Evolutionary conservation across 2,888 invertebrate species (phyloP).

Genomic region (Abscondita cerata): DNA sequence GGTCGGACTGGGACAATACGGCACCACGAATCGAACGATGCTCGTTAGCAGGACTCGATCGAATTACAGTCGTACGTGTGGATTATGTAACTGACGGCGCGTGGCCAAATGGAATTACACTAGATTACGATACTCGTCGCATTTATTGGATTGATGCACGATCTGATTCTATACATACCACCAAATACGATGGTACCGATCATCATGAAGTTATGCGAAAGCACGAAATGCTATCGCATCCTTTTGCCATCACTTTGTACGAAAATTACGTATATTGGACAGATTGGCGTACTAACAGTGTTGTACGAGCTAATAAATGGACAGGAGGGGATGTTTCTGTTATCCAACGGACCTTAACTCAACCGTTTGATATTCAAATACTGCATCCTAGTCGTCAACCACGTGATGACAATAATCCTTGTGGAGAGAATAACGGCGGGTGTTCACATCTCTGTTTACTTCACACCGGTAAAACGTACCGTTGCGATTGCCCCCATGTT

Average conservation of each 20-base stretch:
- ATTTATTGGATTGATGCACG: conserved; percentile 89
- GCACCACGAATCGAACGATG: conserved; percentile 83
- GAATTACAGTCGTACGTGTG: conserved; percentile 64
- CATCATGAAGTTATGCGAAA: conserved; percentile 71
- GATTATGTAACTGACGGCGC: conserved; percentile 66
- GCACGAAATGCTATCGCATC: conserved; percentile 81
- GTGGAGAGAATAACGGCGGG: conserved; percentile 70
- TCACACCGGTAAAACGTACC: conserved; percentile 67
- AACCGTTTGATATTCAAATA: conserved; percentile 91
- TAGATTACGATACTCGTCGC: conserved; percentile 75
- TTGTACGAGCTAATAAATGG: conserved; percentile 89
- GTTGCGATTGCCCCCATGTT: conserved; percentile 87
- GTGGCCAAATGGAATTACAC: conserved; percentile 85
- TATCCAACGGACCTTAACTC: conserved; percentile 82
- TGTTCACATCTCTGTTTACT: conserved; percentile 85
- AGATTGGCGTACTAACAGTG: conserved; percentile 89
- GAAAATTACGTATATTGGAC: conserved; percentile 93
- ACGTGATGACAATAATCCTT: conserved; percentile 66
- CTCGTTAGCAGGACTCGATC: conserved; percentile 76
- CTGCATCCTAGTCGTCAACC: conserved; percentile 81
- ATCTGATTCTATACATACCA: conserved; percentile 86
- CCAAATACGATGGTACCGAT: conserved; percentile 80
- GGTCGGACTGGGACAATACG: conserved; percentile 86
- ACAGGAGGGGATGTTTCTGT: conserved; percentile 79
- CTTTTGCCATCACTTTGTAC: conserved; percentile 87